phyloP scores from a whole-genome alignment of 1,140 invertebrate species.

The Drosophila seguyi region DNA sequence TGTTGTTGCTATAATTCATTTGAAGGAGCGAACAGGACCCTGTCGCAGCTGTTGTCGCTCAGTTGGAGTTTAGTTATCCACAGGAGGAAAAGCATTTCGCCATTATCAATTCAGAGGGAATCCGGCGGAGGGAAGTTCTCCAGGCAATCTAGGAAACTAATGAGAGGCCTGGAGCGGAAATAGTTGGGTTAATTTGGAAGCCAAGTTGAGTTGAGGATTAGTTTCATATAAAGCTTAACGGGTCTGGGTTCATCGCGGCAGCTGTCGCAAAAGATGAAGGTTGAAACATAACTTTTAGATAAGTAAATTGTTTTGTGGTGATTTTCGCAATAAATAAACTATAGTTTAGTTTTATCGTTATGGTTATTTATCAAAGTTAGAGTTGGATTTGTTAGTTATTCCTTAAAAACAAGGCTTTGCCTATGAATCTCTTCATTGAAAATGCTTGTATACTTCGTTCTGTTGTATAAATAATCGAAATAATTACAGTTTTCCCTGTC shows the following conservation, averaged over 20 bases:
- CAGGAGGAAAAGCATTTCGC: slow-evolving; percentile 22
- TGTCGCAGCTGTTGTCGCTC: slow-evolving; percentile 54
- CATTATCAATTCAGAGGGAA: slow-evolving; percentile 41
- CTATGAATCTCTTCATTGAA: neutral
- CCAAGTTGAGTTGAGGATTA: slow-evolving; percentile 31
- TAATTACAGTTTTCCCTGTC: neutral
- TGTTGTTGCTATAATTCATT: slow-evolving; percentile 60
- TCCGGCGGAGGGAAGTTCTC: neutral
- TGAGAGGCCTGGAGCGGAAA: slow-evolving; percentile 12
- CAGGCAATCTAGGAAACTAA: slow-evolving; percentile 35
- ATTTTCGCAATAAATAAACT: neutral
- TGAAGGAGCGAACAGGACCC: slow-evolving; percentile 44
- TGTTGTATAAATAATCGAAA: neutral
- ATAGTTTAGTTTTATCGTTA: neutral
- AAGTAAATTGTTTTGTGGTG: slow-evolving; percentile 22
- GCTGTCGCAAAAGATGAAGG: slow-evolving; percentile 11
- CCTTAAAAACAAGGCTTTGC: too few relatives aligned
- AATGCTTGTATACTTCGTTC: too few relatives aligned
- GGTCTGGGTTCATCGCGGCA: neutral
- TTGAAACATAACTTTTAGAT: slow-evolving; percentile 25
- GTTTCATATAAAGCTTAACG: slow-evolving; percentile 27
- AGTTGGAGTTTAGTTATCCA: slow-evolving; percentile 31
- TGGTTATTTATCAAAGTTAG: neutral
- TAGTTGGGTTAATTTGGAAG: slow-evolving; percentile 28
- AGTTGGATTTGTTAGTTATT: neutral